Evolutionary conservation across 1,140 invertebrate genomes (phyloP), one percentile per base, ranked within the genome.

Genomic region (Frieseomelitta varia): DNA sequence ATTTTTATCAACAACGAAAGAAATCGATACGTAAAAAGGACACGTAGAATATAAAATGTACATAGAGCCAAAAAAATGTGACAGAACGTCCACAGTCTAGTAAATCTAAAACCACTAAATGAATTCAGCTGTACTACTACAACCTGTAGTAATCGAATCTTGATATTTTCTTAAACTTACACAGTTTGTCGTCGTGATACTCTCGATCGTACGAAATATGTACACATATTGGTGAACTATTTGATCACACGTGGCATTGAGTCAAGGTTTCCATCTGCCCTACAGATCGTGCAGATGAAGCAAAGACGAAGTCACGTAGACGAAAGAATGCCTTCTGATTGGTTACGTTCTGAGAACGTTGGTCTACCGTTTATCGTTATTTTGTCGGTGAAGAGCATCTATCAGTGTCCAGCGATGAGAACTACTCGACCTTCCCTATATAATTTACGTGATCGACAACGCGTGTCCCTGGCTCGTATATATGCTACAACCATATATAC

Each of bases 331-430:
- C 27, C 27, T 21, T 63, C 27, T 24, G 21, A 77, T 71, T 79
- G 75, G 39, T 71, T 71, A 51, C 75, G 27, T 84, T 84, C 81
- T 55, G 27, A 73, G 82, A 84, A 84, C 39, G n/a, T 65, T 73
- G 34, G 58, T 80, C 77, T 73, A 30, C 34, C 58, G 17, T 80
- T 79, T 79, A 73, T 84, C 68, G 56, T 67, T 24, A 73, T 56
- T 80, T 72, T 67, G 51, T 65, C 69, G 19, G 21, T 65, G 56
- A 30, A 63, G 39, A 34, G 58, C 82, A 84, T 80, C 82, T 84
- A 84, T 84, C 82, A 74, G 77, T 80, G 82, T 80, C 58, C 68
- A 21, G 76, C 27, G 82, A 79, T 84, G 82, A 84, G 82, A 84
- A 80, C 58, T 71, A 69, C 77, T 80, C 34, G 72, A 84, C 58